phyloP scores from a whole-genome alignment of 2,797 vertebrate genomes.

The Sparus aurata region DNA sequence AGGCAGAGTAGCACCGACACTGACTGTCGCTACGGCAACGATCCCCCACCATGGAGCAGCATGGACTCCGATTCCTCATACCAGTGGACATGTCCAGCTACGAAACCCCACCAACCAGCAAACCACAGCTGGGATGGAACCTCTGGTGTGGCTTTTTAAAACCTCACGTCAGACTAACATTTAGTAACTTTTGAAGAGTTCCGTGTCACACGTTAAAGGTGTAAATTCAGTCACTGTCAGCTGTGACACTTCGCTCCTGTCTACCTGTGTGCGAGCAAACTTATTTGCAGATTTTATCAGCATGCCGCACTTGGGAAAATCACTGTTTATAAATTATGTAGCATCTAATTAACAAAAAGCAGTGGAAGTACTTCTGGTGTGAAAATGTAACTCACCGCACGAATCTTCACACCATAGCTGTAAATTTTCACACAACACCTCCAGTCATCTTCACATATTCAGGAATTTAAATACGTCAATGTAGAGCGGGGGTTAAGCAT shows the following conservation, averaged over 20 bases:
- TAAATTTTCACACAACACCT: constrained; percentile 78
- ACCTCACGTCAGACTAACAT: not conserved
- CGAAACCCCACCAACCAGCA: constrained; percentile 57
- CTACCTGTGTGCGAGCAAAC: constrained; percentile 45
- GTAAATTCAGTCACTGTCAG: constrained; percentile 47
- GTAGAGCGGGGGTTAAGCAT: not conserved
- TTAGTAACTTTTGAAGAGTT: constrained; percentile 25
- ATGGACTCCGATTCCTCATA: constrained; percentile 95
- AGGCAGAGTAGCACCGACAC: constrained; percentile 95
- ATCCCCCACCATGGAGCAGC: constrained; percentile 96
- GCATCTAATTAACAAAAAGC: constrained; percentile 73
- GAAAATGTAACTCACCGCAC: constrained; percentile 64
- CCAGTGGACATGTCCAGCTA: constrained; percentile 76
- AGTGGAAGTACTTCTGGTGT: constrained; percentile 69
- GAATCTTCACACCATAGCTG: constrained; percentile 76
- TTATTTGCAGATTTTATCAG: constrained; percentile 41
- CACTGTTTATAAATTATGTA: constrained; percentile 64
- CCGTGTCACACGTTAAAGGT: constrained; percentile 38
- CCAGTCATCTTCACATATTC: constrained; percentile 61
- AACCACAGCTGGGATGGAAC: constrained; percentile 70
- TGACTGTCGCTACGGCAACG: constrained; percentile 89
- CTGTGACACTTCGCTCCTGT: constrained; percentile 47
- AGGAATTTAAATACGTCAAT: constrained; percentile 47
- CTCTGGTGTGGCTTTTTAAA: constrained; percentile 50
- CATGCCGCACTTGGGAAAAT: constrained; percentile 35